phyloP scores from a whole-genome alignment of 1,140 invertebrate genomes.

The Manduca sexta region DNA sequence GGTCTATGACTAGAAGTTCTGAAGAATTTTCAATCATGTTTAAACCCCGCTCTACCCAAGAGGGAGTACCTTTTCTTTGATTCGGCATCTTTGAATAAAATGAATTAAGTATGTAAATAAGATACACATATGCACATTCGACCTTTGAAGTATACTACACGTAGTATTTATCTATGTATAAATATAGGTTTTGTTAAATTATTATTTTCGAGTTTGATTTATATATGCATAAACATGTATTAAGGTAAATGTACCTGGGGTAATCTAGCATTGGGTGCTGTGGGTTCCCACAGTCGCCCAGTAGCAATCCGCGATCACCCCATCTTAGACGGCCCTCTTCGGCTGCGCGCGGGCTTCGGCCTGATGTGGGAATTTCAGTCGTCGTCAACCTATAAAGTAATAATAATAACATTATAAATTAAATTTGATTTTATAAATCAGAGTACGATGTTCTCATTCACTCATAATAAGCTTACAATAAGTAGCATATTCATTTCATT shows the following conservation, averaged over 20 bases:
- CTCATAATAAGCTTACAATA: too few relatives aligned
- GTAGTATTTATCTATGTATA: too few relatives aligned
- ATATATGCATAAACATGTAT: too few relatives aligned
- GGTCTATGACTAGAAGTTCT: constrained; percentile 65
- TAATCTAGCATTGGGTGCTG: constrained; percentile 59
- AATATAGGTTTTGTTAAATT: too few relatives aligned
- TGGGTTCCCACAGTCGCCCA: constrained; percentile 79
- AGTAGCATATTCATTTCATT: too few relatives aligned
- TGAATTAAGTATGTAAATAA: background rate
- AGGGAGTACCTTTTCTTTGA: constrained; percentile 68
- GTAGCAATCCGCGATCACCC: constrained; percentile 79
- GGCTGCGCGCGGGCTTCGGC: constrained; percentile 45
- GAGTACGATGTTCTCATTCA: too few relatives aligned
- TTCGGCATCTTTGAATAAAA: constrained; percentile 51
- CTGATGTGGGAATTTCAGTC: constrained; percentile 45
- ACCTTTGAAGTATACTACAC: too few relatives aligned
- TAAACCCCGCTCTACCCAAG: constrained; percentile 78
- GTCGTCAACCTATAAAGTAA: background rate
- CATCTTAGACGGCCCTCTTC: constrained; percentile 79
- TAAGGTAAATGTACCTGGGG: constrained; percentile 57
- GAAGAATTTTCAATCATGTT: constrained; percentile 68
- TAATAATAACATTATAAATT: too few relatives aligned
- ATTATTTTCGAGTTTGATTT: too few relatives aligned
- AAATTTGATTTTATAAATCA: too few relatives aligned
- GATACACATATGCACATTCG: too few relatives aligned